A percentile compares a stretch with the other conserved stretches of the same genome.
Conservation (phyloP, 2,797 vertebrate genomes). For the Cossypha niveicapilla region DNA sequence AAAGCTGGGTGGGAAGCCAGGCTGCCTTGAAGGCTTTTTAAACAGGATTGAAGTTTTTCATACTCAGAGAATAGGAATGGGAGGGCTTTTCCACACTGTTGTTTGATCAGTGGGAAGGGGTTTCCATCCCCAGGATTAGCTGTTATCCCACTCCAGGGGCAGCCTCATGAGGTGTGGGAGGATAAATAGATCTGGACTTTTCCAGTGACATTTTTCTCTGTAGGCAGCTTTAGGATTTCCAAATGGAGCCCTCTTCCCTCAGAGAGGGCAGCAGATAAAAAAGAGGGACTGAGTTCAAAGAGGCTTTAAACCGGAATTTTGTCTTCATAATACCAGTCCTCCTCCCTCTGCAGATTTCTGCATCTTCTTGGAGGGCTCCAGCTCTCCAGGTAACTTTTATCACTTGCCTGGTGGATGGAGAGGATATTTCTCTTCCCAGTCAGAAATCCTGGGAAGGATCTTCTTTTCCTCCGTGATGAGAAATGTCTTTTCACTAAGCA, state of each 20-base stretch:
- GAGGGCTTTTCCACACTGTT: neutral
- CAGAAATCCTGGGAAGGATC: neutral
- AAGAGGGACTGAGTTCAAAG: neutral
- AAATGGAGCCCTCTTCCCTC: neutral
- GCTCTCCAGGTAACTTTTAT: neutral
- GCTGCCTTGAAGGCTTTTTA: conserved; percentile 4
- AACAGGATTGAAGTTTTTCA: conserved; percentile 22
- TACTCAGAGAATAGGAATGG: neutral
- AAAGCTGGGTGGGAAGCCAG: conserved; percentile 9
- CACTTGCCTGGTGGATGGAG: neutral
- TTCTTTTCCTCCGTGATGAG: neutral
- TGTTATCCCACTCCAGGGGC: neutral
- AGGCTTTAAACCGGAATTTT: neutral
- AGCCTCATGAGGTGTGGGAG: neutral
- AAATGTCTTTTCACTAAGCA: neutral
- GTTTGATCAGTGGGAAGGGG: neutral
- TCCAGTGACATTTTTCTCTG: neutral
- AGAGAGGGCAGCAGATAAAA: neutral
- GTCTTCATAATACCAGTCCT: neutral
- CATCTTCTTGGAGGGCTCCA: neutral
- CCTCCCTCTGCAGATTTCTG: neutral
- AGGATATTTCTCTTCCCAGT: neutral
- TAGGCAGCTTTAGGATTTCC: neutral
- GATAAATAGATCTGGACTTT: neutral
- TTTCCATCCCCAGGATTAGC: neutral